Evolutionary conservation across 2,797 vertebrate genomes (phyloP), one percentile per base, ranked within the genome.

Genomic region (Poeciliopsis turneri): DNA sequence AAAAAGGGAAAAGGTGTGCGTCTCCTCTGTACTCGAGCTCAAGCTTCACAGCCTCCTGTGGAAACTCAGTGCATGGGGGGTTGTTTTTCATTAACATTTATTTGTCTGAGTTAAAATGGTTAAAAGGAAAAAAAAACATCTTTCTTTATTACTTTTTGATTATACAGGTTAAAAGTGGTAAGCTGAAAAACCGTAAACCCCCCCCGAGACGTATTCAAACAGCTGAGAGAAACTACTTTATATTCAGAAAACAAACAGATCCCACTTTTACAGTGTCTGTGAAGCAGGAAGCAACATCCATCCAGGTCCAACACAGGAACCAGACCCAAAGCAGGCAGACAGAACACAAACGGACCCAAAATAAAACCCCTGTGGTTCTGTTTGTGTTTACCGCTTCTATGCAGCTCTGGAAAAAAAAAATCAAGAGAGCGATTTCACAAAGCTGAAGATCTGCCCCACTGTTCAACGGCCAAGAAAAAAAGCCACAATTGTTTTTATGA

Each of bases 41-140:
- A 69, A 23, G 25, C 64, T 79, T 8, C 23, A 45, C 55, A 78
- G 59, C 84, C 68, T 61, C 46, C 75, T 45, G 75, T 39, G 73
- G 79, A 87, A 61, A 79, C 85, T 88, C 77, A 83, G 86, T 85
- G 80, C 72, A 80, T 79, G 83, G 79, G 72, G 80, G 81, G 86
- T 85, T 18, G 49, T 89, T 90, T 91, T 92, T 89, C 88, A 92
- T 92, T 91, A 88, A 87, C 90, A 84, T 91, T 85, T 86, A 91
- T 89, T 92, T 90, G 86, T 87, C 85, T 82, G 79, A 82, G 85
- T 92, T 83, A 88, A 90, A 70, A 76, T 84, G 81, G 45, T 68
- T 82, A 80, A 79, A 78, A 1, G 45, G 25, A 70, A 49, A 59
- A 18, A 39, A 49, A 18, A 45, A 0, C 43, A 30, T 66, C 77